Evolutionary conservation across 1,140 invertebrate genomes (phyloP).

Genomic region (Drosophila kohkoa): DNA sequence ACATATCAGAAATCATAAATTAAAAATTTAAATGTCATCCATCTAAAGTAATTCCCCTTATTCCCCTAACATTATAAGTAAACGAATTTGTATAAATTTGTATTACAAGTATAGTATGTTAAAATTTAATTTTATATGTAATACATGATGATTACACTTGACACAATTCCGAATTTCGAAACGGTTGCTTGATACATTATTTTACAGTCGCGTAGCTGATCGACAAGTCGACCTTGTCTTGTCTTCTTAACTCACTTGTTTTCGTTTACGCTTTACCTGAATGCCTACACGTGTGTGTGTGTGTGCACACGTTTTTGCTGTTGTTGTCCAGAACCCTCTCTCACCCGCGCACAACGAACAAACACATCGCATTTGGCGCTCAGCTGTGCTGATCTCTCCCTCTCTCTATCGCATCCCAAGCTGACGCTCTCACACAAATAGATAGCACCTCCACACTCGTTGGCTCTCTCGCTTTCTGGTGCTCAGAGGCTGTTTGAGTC

Average conservation of each 20-base stretch:
- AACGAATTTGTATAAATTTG: neutral
- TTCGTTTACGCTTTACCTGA: conserved; percentile 48
- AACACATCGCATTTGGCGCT: neutral
- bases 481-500: conserved; percentile 15
- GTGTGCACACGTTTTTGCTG: conserved; percentile 34
- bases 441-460: neutral
- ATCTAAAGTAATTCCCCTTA: neutral
- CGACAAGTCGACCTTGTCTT: conserved; percentile 24
- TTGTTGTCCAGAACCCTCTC: conserved; percentile 29
- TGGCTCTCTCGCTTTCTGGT: conserved; percentile 7
- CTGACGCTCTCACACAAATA: conserved; percentile 3
- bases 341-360: conserved; percentile 50
- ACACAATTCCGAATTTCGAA: conserved; percentile 5
- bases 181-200: neutral
- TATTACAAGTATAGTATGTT: neutral
- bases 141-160: neutral
- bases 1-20: neutral
- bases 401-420: conserved; percentile 24
- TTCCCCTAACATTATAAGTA: no score
- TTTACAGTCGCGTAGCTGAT: conserved; percentile 13
- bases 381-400: conserved; percentile 43
- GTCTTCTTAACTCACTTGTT: conserved; percentile 56
- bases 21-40: neutral
- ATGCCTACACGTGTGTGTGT: conserved; percentile 9
- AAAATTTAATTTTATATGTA: neutral